Percentiles rank a stretch among this genome's conserved stretches.
phyloP scores from a whole-genome alignment of 2,113 vertebrate species.

The Xenopus tropicalis region UCB_Xtro_10.0 CM004452.2:28542501-28543000 shows the following conservation, averaged over 20 bases:
- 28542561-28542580: constrained; percentile 73
- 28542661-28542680: constrained; percentile 61
- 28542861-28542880: constrained; percentile 76
- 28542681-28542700: constrained; percentile 78
- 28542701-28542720: constrained; percentile 83
- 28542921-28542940: constrained; percentile 77
- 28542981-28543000: constrained; percentile 76
- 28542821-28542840: constrained; percentile 81
- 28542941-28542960: constrained; percentile 77
- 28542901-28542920: constrained; percentile 86
- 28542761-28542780: constrained; percentile 72
- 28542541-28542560: constrained; percentile 85
- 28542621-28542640: constrained; percentile 57
- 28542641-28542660: constrained; percentile 71
- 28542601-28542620: constrained; percentile 67
- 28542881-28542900: constrained; percentile 82
- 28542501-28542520: constrained; percentile 58
- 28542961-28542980: constrained; percentile 66
- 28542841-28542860: constrained; percentile 86
- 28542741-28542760: constrained; percentile 79
- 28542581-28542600: constrained; percentile 74
- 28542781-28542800: constrained; percentile 69
- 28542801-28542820: constrained; percentile 86
- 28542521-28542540: constrained; percentile 84
- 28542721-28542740: constrained; percentile 85